Percentiles rank a stretch among this genome's conserved stretches.
These are phyloP conservation scores for Lophochroa leadbeateri DNA, from an alignment of 2,113 vertebrate genomes.

Conservation along the genomic window DNA sequence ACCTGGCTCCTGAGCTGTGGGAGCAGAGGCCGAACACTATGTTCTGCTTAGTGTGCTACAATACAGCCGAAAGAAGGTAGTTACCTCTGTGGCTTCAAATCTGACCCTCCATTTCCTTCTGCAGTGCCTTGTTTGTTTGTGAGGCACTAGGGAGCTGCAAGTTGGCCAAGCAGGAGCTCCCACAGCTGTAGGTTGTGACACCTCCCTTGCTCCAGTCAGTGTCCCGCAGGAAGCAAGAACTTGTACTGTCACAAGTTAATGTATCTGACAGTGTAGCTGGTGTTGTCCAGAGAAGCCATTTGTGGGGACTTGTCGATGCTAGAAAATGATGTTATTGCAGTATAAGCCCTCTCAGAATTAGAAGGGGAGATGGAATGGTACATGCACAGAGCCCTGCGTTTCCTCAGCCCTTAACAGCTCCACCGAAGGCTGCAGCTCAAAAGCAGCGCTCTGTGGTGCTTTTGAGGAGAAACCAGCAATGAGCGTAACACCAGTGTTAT, in stretches of 20 bases:
- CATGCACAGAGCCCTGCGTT: not conserved
- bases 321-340: not conserved
- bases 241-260: rapidly evolving
- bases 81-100: conserved; percentile 43
- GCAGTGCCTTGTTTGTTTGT: not conserved
- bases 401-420: not conserved
- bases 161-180: not conserved
- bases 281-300: not conserved
- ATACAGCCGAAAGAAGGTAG: no score
- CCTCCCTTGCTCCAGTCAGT: not conserved
- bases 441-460: not conserved
- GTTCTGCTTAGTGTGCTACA: no score
- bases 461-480: not conserved
- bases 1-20: no score
- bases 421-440: not conserved
- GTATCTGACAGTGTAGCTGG: not conserved
- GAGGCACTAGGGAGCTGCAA: not conserved
- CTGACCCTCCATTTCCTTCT: not conserved
- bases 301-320: not conserved
- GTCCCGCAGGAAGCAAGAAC: not conserved
- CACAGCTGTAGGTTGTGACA: not conserved
- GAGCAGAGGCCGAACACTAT: no score
- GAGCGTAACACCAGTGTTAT: not conserved
- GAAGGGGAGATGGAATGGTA: rapidly evolving
- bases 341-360: not conserved